phyloP scores from a whole-genome alignment of 2,113 vertebrate species.

The Odontophorus gujanensis region DNA sequence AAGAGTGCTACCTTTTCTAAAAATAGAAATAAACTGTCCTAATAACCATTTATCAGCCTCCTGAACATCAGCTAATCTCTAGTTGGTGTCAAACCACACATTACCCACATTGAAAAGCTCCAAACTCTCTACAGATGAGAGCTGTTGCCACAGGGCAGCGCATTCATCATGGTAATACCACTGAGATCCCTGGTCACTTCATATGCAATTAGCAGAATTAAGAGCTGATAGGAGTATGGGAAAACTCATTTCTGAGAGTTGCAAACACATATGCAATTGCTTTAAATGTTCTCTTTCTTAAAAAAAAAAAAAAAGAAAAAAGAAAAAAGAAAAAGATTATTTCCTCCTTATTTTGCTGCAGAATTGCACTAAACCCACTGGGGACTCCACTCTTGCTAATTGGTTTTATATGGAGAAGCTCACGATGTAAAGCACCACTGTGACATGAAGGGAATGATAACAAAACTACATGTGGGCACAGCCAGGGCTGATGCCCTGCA shows the following conservation, averaged over 20 bases:
- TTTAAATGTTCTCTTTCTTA: background rate
- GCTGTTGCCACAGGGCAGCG: background rate
- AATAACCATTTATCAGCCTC: background rate
- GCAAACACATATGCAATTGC: background rate
- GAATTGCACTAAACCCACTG: background rate
- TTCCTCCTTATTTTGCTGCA: background rate
- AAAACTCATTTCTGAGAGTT: background rate
- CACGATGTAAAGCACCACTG: background rate
- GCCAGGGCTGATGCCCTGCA: background rate
- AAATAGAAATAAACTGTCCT: background rate
- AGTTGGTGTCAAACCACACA: background rate
- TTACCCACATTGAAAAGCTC: background rate
- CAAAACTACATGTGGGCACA: rapidly evolving
- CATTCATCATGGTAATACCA: background rate
- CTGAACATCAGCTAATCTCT: background rate
- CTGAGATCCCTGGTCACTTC: background rate
- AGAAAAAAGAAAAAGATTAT: background rate
- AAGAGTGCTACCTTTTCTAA: background rate
- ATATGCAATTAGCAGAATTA: background rate
- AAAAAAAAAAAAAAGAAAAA: background rate
- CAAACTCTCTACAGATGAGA: background rate
- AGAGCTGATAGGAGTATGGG: background rate
- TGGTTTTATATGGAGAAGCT: background rate
- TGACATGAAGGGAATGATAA: rapidly evolving
- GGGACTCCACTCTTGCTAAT: background rate